Evolutionary conservation across 2,113 vertebrate species (phyloP).

Genomic region (Lampris megalopsis): DNA sequence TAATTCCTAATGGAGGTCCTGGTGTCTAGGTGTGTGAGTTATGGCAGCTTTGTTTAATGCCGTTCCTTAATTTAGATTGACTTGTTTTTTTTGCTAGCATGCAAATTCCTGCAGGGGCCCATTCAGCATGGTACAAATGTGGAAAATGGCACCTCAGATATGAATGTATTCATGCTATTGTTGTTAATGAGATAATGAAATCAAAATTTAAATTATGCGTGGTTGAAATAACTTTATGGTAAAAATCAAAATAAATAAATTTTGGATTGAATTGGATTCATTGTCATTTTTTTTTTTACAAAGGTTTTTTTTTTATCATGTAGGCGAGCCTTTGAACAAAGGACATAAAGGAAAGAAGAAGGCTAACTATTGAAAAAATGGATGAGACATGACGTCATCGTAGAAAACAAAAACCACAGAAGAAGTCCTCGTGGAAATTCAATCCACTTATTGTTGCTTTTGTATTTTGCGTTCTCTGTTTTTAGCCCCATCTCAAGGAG

Average conservation of each 20-base stretch:
- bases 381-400: too few species aligned
- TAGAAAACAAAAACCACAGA: too few species aligned
- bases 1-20: conserved; percentile 22
- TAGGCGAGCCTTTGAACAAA: too few species aligned
- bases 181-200: not conserved
- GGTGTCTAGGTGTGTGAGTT: conserved; percentile 30
- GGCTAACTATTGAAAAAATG: too few species aligned
- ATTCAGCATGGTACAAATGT: not conserved
- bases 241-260: conserved; percentile 46
- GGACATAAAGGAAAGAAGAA: too few species aligned
- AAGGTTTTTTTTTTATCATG: not conserved
- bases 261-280: not conserved
- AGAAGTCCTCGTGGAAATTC: too few species aligned
- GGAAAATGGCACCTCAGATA: not conserved
- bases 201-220: conserved; percentile 14
- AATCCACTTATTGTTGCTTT: too few species aligned
- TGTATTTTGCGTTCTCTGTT: too few species aligned
- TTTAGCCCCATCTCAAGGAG: too few species aligned
- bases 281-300: conserved; percentile 6
- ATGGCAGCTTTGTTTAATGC: conserved; percentile 39
- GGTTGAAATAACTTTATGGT: conserved; percentile 22
- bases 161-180: conserved; percentile 22
- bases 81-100: conserved; percentile 16
- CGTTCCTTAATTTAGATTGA: conserved; percentile 26
- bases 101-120: not conserved